Base-by-base conservation (phyloP, 2,888 invertebrate species). In the Aphidius colemani region DNA sequence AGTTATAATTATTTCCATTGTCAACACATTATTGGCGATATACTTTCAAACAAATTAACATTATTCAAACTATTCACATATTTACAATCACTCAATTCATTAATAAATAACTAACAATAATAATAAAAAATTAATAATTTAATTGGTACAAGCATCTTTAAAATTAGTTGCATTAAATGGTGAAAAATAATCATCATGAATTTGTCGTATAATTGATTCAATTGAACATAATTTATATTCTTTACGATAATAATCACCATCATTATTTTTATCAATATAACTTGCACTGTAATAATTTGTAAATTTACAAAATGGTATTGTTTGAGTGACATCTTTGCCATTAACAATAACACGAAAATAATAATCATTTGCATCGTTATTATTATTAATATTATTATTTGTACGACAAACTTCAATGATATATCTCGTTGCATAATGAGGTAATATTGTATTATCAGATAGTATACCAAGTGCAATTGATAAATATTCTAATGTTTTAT, bases 321-420 rank as follows among this genome's bases (percentile, higher is more conserved):
- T 88, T 74, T 88, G 88, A 0, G 96, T 96, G 0, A 95, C 89
- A 78, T 96, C 95, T 64, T 88, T 88, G 0, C 97, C 97, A 74
- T 96, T 95, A 69, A 91, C 90, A 10, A 96, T 84, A 0, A 95
- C 86, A 0, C 95, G 87, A 69, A 96, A 92, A 76, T 91, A 94
- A 78, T 91, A 92, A 74, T 90, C 89, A 73, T 88, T 87, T 0
- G 90, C 87, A 0, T 87, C 78, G 72, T 77, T 78, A 82, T 85
- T 84, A 78, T 88, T 81, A 77, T 83, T 83, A 78, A 86, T 72
- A 78, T 86, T 72, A 70, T 87, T 81, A 82, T 90, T 84, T 69
- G 89, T 90, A 70, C 90, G 89, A 75, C 95, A 95, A 0, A 96
- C 89, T 82, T 98, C 97, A 71, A 97, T 90, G 3, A 94, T 88